Percentiles rank a stretch among this genome's conserved stretches.
Conservation (phyloP, 2,888 invertebrate genomes). For the Ariolimax columbianus region DNA sequence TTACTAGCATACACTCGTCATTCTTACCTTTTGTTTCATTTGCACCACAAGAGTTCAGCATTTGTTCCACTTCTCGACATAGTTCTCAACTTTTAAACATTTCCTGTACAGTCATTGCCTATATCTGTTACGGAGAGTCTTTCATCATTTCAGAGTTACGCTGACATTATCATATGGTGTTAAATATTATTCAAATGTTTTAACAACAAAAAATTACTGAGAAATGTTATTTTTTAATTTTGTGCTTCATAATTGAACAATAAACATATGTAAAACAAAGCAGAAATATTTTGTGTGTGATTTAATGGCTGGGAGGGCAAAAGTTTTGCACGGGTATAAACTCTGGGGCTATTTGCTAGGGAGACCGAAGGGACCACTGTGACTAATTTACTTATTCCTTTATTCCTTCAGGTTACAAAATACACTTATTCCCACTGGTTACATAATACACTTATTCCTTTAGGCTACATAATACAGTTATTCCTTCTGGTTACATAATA, state of each 20-base stretch:
- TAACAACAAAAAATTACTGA: slow-evolving; percentile 2
- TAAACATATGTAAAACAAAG: background rate
- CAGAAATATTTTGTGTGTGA: background rate
- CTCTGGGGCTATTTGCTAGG: too few species aligned
- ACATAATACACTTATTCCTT: too few species aligned
- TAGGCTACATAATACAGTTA: too few species aligned
- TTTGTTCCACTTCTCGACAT: background rate
- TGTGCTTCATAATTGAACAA: slow-evolving; percentile 22
- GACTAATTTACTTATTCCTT: too few species aligned
- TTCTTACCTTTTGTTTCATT: background rate
- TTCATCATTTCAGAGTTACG: slow-evolving; percentile 1
- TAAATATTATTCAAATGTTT: background rate
- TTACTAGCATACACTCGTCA: background rate
- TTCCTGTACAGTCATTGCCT: background rate
- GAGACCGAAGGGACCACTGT: too few species aligned
- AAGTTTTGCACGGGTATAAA: too few species aligned
- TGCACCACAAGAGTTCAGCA: background rate
- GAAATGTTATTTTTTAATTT: slow-evolving; percentile 29
- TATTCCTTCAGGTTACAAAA: too few species aligned
- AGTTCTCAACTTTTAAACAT: background rate
- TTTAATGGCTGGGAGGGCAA: background rate
- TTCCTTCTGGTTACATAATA: too few species aligned
- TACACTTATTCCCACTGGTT: too few species aligned
- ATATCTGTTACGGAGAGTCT: background rate
- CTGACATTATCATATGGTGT: background rate